These are phyloP conservation scores for Leptinotarsa juncta DNA, from an alignment of 2,888 invertebrate species.

Conservation along the genomic window DNA sequence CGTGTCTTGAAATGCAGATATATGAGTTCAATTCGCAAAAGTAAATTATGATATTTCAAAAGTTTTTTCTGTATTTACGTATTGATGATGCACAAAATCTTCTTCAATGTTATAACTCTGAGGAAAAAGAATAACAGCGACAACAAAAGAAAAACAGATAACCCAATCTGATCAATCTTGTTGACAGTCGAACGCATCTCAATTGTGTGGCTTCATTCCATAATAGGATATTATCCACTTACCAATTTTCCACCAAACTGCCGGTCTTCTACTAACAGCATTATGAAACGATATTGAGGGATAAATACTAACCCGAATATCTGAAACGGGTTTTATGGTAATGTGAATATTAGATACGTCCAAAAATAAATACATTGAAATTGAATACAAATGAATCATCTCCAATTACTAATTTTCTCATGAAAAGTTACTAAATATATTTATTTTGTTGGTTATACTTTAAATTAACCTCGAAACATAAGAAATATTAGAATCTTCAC, in stretches of 20 bases:
- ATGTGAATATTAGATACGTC: background rate
- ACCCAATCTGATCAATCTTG: background rate
- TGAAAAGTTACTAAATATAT: no score
- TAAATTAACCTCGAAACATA: no score
- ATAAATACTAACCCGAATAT: background rate
- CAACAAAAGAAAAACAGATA: background rate
- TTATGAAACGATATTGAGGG: background rate
- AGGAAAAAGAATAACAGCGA: background rate
- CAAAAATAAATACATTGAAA: background rate
- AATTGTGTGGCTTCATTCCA: conserved; percentile 7
- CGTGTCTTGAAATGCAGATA: no score
- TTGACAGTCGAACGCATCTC: background rate
- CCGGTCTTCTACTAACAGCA: conserved; percentile 6
- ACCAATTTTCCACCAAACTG: conserved; percentile 8
- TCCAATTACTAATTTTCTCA: no score
- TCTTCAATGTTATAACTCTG: background rate
- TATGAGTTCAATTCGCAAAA: no score
- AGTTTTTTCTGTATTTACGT: no score
- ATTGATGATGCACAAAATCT: background rate
- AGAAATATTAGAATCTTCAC: no score
- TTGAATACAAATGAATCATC: no score
- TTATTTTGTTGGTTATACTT: no score
- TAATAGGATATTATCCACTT: conserved; percentile 10
- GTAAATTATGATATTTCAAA: no score
- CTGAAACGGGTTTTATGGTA: background rate